Base-by-base conservation (phyloP, 2,797 vertebrate species). In the Helarctos malayanus region DNA sequence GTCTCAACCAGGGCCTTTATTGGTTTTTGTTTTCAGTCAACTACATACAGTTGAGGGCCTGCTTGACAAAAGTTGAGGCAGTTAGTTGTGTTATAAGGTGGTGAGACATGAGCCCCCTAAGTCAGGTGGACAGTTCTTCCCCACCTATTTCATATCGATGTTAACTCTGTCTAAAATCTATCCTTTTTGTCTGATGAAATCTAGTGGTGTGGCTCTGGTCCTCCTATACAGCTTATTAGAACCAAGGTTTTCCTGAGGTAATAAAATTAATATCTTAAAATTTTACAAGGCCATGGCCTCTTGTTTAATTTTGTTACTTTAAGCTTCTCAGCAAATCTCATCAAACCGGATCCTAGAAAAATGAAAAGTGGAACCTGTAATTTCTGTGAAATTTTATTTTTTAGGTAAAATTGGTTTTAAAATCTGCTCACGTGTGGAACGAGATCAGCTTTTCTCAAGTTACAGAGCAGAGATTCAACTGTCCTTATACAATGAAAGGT, bases 241-340 rank as follows among this genome's bases (percentile, higher is more conserved):
- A 79, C 32, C 32, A 79, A 49, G 16, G 4, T 63, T 95, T 90
- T 87, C 47, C 52, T 49, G 76, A 54, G 41, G 14, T 65, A 87
- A 96, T 59, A 65, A 88, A 93, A 56, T 54, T 79, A 65, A 73
- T 63, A 92, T 38, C 89, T 96, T 96, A 88, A 92, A 80, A 81
- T 89, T 97, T 91, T 93, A 56, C 1, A 63, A 83, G 18, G 49
- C 19, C 19, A 63, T 25, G 52, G 25, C 13, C 9, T 82, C 41
- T 69, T 75, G 54, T 94, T 96, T 57, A 76, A 41, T 56, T 69
- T 54, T 80, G 38, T 27, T 78, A 94, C 83, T 81, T 54, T 78
- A 84, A 94, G 57, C 29, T 59, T 59, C 25, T 84, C 41, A 80
- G 52, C 19, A 71, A 71, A 95, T 85, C 49, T 47, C 47, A 15